Conservation (phyloP, 1,140 invertebrate species). For the Colletes latitarsis region DNA sequence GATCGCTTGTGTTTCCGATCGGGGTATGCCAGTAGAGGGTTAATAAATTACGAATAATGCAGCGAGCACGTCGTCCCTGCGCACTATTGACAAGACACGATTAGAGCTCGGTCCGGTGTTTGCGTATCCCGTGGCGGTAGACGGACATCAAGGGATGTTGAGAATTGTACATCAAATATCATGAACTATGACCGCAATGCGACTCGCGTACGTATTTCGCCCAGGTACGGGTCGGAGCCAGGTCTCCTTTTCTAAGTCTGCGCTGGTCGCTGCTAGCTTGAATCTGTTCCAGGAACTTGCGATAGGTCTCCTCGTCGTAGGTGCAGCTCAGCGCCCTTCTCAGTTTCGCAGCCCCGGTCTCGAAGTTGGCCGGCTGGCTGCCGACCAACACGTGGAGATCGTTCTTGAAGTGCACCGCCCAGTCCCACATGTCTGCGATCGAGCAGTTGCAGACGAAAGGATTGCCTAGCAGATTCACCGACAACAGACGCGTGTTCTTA, state of each 20-base stretch:
- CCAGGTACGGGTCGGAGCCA: constrained; percentile 85
- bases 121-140: constrained; percentile 30
- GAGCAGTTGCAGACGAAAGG: constrained; percentile 87
- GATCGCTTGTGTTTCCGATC: too few species aligned
- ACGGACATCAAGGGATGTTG: constrained; percentile 58
- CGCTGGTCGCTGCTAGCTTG: constrained; percentile 80
- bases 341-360: constrained; percentile 83
- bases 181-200: constrained; percentile 82
- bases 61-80: too few species aligned
- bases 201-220: constrained; percentile 87
- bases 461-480: constrained; percentile 85
- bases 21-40: too few species aligned
- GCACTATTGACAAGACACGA: not conserved
- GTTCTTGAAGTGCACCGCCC: constrained; percentile 85
- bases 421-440: constrained; percentile 87
- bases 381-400: constrained; percentile 85
- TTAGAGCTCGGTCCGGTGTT: constrained; percentile 54
- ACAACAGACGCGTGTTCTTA: constrained; percentile 82
- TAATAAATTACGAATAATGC: too few species aligned
- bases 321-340: constrained; percentile 85
- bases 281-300: constrained; percentile 80
- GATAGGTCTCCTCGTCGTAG: constrained; percentile 83
- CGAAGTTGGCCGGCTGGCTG: constrained; percentile 78
- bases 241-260: constrained; percentile 82
- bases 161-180: constrained; percentile 68